Evolutionary conservation across 2,888 invertebrate genomes (phyloP).

Genomic region (Pyrgus malvae): DNA sequence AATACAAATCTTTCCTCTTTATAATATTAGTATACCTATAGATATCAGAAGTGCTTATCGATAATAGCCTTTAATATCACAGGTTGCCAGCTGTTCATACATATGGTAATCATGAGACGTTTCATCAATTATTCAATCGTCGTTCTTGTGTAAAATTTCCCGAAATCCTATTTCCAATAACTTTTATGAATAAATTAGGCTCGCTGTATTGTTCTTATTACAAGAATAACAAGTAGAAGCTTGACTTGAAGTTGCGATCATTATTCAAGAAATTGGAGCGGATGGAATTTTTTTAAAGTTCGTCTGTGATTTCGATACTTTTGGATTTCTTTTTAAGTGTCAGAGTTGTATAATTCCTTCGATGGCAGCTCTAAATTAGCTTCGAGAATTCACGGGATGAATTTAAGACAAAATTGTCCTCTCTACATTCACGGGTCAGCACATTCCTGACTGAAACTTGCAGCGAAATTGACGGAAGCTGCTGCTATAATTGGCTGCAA

Average conservation of each 20-base stretch:
- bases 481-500: no score
- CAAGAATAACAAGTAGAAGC: conserved; percentile 16
- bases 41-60: no score
- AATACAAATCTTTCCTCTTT: no score
- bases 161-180: conserved; percentile 42
- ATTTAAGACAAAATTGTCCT: no score
- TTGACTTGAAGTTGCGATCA: conserved; percentile 3
- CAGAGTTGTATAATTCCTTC: neutral
- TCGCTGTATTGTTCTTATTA: conserved; percentile 31
- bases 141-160: conserved; percentile 47
- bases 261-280: conserved; percentile 17
- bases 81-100: conserved; percentile 44
- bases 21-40: no score
- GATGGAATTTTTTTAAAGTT: conserved; percentile 7
- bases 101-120: conserved; percentile 47
- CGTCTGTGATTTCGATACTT: neutral
- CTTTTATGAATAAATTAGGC: conserved; percentile 42
- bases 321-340: neutral
- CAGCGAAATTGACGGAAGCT: no score
- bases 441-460: no score
- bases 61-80: conserved; percentile 34
- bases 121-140: conserved; percentile 45
- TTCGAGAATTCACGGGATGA: no score
- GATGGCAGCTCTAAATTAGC: neutral
- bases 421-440: no score